phyloP scores from a whole-genome alignment of 2,888 invertebrate species.

The Apantesis nais region DNA sequence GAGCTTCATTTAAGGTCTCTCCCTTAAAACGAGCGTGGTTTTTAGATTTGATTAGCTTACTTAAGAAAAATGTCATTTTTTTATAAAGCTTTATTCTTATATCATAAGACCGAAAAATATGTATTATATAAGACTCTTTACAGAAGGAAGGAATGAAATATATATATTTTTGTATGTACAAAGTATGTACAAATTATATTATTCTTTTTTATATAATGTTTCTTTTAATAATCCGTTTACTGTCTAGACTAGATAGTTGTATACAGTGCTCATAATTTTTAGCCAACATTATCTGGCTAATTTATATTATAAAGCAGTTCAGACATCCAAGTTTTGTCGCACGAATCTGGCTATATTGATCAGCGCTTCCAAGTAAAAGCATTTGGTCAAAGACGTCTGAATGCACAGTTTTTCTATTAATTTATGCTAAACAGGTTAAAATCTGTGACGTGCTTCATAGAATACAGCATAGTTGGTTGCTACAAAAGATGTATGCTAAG shows the following conservation, averaged over 20 bases:
- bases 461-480: background rate
- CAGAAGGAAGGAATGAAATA: too few relatives aligned
- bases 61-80: slow-evolving; percentile 28
- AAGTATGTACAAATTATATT: too few relatives aligned
- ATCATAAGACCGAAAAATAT: background rate
- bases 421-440: background rate
- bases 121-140: background rate
- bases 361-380: background rate
- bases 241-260: background rate
- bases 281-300: background rate
- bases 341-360: background rate
- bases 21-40: slow-evolving; percentile 43
- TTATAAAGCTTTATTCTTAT: slow-evolving; percentile 3
- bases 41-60: slow-evolving; percentile 49
- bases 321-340: background rate
- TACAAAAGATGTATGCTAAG: background rate
- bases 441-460: background rate
- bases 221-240: background rate
- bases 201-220: background rate
- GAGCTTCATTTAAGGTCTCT: slow-evolving; percentile 46
- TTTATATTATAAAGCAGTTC: background rate
- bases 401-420: background rate
- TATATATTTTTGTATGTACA: background rate
- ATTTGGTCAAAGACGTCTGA: background rate
- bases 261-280: background rate